Percentiles rank a stretch among this genome's conserved stretches.
phyloP scores from a whole-genome alignment of 2,888 invertebrate genomes.

The Dendrolimus pini region DNA sequence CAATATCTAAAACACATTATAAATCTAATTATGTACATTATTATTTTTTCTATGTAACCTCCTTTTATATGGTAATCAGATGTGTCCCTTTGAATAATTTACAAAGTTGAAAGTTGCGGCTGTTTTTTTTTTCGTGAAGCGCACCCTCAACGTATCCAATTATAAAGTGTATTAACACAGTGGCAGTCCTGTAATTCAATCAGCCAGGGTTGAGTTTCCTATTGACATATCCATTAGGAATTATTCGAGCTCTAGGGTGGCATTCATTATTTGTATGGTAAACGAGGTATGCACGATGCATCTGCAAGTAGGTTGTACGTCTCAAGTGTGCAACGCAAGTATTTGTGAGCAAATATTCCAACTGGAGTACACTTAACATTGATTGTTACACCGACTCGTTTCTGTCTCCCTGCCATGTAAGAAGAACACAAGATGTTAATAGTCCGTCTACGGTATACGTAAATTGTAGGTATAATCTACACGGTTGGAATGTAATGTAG shows the following conservation, averaged over 20 bases:
- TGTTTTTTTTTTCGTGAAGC: conserved; percentile 13
- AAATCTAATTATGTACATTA: too few species aligned
- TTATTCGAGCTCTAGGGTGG: conserved; percentile 32
- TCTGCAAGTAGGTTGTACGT: not conserved
- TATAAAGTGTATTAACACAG: conserved; percentile 53
- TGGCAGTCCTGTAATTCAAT: conserved; percentile 52
- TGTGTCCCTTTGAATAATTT: conserved; percentile 1
- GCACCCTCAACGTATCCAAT: conserved; percentile 34
- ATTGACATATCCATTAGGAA: conserved; percentile 69
- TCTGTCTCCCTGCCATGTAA: too few species aligned
- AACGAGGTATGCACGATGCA: not conserved
- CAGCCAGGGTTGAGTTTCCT: conserved; percentile 58
- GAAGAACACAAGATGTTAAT: too few species aligned
- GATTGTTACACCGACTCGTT: too few species aligned
- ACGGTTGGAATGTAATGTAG: too few species aligned
- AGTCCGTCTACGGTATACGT: too few species aligned
- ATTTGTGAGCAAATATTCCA: not conserved
- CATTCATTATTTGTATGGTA: not conserved
- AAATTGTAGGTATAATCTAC: too few species aligned
- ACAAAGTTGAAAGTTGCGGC: not conserved
- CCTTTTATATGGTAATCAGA: not conserved
- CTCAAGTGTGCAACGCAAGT: not conserved
- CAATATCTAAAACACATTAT: too few species aligned
- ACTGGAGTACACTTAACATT: too few species aligned
- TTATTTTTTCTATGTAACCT: not conserved